Evolutionary conservation across 2,113 vertebrate genomes (phyloP).

Genomic region (Solenodon paradoxus): DNA sequence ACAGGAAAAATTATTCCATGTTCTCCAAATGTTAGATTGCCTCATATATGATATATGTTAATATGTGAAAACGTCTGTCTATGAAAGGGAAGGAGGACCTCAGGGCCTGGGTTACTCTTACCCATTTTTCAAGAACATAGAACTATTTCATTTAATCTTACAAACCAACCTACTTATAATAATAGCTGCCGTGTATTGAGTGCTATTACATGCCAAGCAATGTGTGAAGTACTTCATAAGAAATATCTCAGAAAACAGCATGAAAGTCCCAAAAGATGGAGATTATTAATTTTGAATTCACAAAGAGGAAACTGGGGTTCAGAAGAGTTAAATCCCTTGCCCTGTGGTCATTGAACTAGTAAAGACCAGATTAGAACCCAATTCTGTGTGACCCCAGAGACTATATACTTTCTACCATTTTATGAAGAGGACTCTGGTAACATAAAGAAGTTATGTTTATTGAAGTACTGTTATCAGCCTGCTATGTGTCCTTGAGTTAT

Average conservation of each 20-base stretch:
- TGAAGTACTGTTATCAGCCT: background rate
- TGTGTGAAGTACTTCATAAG: background rate
- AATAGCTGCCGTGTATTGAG: background rate
- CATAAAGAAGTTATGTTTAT: background rate
- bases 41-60: background rate
- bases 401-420: background rate
- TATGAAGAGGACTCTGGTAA: background rate
- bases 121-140: background rate
- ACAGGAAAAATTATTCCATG: background rate
- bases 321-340: background rate
- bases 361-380: background rate
- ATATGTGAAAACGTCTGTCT: background rate
- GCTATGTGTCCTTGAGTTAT: background rate
- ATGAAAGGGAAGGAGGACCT: background rate
- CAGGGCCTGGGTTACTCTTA: background rate
- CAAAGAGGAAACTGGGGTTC: background rate
- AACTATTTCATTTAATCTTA: background rate
- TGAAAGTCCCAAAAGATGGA: background rate
- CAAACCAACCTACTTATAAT: background rate
- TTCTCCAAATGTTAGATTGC: background rate
- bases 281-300: conserved; percentile 1
- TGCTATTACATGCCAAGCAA: background rate
- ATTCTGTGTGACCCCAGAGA: background rate
- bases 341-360: background rate
- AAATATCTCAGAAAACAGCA: background rate